phyloP scores from a whole-genome alignment of 2,888 invertebrate genomes.

The Acleris holmiana region DNA sequence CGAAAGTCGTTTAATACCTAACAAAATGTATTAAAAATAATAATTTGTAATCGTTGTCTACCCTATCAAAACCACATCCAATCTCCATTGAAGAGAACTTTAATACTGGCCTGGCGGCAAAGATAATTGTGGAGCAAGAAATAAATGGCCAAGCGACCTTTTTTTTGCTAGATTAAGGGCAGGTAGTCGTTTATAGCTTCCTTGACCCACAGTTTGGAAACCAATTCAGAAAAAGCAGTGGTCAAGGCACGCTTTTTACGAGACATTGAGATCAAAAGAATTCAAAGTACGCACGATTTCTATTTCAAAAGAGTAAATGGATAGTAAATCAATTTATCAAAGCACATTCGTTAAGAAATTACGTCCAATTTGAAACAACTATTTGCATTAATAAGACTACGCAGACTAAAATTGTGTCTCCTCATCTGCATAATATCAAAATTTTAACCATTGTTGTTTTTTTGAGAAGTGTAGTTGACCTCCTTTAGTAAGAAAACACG shows the following conservation, averaged over 20 bases:
- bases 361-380: not conserved
- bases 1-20: too few relatives aligned
- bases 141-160: slow-evolving; percentile 33
- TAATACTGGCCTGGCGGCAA: slow-evolving; percentile 5
- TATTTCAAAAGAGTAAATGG: too few relatives aligned
- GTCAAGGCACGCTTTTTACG: slow-evolving; percentile 13
- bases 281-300: not conserved
- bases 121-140: slow-evolving; percentile 30
- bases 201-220: slow-evolving; percentile 34
- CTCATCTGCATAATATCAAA: too few relatives aligned
- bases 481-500: too few relatives aligned
- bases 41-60: not conserved
- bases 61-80: not conserved
- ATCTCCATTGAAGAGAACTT: slow-evolving; percentile 11
- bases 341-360: too few relatives aligned
- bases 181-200: slow-evolving; percentile 31
- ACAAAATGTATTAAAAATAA: too few relatives aligned
- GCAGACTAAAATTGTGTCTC: too few relatives aligned
- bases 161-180: slow-evolving; percentile 32
- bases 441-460: too few relatives aligned
- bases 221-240: slow-evolving; percentile 18
- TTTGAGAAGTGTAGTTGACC: too few relatives aligned
- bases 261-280: not conserved
- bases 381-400: not conserved
- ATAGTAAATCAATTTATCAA: too few relatives aligned